Evolutionary conservation across 2,797 vertebrate species (phyloP).

Genomic region (Iguana delicatissima): DNA sequence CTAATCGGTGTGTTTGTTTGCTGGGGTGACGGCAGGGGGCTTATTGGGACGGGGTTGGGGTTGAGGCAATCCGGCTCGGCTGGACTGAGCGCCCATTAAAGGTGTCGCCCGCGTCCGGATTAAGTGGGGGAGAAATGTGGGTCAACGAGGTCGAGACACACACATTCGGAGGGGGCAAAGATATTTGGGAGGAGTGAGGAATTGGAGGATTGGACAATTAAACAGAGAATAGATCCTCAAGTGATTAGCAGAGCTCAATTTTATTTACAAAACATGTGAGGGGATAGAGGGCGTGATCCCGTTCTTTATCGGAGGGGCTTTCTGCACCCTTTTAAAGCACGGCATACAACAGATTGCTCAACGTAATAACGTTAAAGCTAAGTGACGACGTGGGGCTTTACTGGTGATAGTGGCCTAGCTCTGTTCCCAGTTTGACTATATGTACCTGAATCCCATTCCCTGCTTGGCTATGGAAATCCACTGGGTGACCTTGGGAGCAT

Average conservation of each 20-base stretch:
- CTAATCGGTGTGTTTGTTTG: constrained; percentile 35
- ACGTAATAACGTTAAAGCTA: no score
- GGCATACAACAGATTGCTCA: neutral
- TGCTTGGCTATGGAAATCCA: no score
- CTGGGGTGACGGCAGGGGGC: constrained; percentile 3
- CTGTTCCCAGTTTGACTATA: neutral
- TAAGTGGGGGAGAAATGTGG: constrained; percentile 12
- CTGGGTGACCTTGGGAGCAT: no score
- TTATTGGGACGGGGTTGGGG: neutral
- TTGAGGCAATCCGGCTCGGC: neutral
- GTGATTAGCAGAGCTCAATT: neutral
- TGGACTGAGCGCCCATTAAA: constrained; percentile 12
- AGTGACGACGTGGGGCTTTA: neutral
- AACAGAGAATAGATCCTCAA: neutral
- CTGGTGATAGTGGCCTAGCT: neutral
- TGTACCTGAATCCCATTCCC: no score
- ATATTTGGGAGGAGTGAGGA: no score
- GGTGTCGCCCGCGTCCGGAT: neutral
- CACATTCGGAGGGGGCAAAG: neutral
- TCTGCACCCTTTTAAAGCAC: no score
- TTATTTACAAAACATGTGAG: neutral
- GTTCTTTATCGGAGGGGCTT: neutral
- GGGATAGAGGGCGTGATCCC: neutral
- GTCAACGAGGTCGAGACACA: neutral
- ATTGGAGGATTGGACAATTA: constrained; percentile 2